These are phyloP conservation scores for Melanotaenia trifasciata DNA, from an alignment of 2,797 vertebrate species.

Conservation along the genomic window DNA sequence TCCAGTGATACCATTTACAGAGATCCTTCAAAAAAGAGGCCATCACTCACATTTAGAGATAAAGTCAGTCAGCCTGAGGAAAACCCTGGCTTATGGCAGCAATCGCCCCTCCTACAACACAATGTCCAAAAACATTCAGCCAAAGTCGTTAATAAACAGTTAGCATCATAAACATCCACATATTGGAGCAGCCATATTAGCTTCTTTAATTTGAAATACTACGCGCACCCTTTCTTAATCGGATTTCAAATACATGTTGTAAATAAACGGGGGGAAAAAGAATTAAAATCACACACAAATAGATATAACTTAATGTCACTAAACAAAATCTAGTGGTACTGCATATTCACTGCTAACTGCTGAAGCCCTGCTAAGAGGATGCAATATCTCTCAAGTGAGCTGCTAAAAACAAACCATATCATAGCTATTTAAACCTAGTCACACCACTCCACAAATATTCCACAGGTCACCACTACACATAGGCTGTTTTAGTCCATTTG, in stretches of 20 bases:
- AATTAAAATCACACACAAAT: background rate
- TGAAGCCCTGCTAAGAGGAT: background rate
- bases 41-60: background rate
- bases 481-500: background rate
- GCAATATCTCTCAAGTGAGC: background rate
- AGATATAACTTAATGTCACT: background rate
- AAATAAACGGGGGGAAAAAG: background rate
- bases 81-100: background rate
- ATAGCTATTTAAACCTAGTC: background rate
- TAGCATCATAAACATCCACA: background rate
- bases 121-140: background rate
- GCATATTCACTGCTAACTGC: background rate
- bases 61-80: background rate
- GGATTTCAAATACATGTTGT: background rate
- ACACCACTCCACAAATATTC: background rate
- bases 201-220: background rate
- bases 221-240: background rate
- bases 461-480: too few relatives aligned
- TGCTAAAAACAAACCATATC: background rate
- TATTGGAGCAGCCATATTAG: background rate
- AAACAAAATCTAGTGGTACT: background rate
- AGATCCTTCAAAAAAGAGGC: background rate
- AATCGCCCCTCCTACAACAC: background rate
- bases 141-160: background rate
- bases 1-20: background rate